A percentile compares a stretch with the other conserved stretches of the same genome.
Conservation (phyloP, 1,140 invertebrate genomes). For the Papilio polytes region DNA sequence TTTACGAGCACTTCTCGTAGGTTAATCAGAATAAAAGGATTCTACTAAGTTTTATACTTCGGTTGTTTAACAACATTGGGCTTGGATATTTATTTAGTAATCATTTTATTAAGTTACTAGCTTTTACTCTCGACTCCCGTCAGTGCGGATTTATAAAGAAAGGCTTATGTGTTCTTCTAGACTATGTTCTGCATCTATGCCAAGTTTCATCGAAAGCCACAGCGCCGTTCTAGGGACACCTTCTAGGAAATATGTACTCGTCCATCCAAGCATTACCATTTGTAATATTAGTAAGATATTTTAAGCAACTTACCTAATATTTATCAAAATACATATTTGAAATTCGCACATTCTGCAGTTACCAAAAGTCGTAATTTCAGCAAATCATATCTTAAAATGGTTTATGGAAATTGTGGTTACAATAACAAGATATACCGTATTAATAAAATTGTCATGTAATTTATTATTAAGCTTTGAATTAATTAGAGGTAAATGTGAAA, state of each 20-base stretch:
- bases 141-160: too few species aligned
- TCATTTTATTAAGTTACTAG: neutral
- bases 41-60: neutral
- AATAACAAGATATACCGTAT: neutral
- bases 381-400: too few species aligned
- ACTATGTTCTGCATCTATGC: neutral
- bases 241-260: too few species aligned
- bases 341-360: too few species aligned
- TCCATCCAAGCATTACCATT: too few species aligned
- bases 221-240: too few species aligned
- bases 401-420: too few species aligned
- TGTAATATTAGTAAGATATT: too few species aligned
- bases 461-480: neutral
- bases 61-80: neutral
- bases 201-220: neutral
- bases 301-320: neutral
- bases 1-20: neutral
- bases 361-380: too few species aligned
- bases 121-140: too few species aligned
- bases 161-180: too few species aligned
- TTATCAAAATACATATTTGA: too few species aligned
- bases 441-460: neutral
- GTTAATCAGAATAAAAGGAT: neutral
- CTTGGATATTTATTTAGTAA: neutral
- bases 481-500: conserved; percentile 9